Conservation (phyloP, 2,888 invertebrate species). For the Erebia epiphron region DNA sequence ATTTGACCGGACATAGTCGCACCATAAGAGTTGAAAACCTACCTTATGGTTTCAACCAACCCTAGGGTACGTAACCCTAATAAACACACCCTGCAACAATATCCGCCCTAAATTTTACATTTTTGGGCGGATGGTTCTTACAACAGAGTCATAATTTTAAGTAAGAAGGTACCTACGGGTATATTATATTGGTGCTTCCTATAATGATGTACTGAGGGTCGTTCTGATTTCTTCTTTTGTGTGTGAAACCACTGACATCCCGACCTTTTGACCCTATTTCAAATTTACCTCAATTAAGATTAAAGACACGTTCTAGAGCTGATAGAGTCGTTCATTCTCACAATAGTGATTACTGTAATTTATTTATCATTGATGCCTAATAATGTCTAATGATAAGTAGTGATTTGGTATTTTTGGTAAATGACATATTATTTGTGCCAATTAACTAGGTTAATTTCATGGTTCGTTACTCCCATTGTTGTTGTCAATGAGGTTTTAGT, state of each 20-base stretch:
- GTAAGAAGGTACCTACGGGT: neutral
- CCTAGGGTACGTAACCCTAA: too few relatives aligned
- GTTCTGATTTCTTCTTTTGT: too few relatives aligned
- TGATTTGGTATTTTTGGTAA: conserved; percentile 14
- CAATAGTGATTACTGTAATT: conserved; percentile 7
- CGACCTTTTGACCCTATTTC: neutral
- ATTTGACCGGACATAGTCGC: too few relatives aligned
- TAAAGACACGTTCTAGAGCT: conserved; percentile 2
- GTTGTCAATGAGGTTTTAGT: neutral
- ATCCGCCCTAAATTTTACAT: neutral
- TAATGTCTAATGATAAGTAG: neutral
- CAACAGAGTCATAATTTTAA: neutral
- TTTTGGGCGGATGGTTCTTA: neutral
- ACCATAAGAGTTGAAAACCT: too few relatives aligned
- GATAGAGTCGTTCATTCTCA: conserved; percentile 1
- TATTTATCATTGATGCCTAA: conserved; percentile 7
- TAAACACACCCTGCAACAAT: too few relatives aligned
- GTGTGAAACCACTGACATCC: too few relatives aligned
- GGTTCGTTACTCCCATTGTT: conserved; percentile 33
- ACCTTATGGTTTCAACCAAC: too few relatives aligned
- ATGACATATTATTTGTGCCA: conserved; percentile 32
- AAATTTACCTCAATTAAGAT: neutral
- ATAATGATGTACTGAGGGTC: too few relatives aligned
- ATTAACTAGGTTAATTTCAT: conserved; percentile 40
- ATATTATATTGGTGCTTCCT: too few relatives aligned